Evolutionary conservation across 35 echinoderm and acorn worm genomes (phyloP), one percentile per base, ranked within the genome.

Genomic region (Ptychodera flava): DNA sequence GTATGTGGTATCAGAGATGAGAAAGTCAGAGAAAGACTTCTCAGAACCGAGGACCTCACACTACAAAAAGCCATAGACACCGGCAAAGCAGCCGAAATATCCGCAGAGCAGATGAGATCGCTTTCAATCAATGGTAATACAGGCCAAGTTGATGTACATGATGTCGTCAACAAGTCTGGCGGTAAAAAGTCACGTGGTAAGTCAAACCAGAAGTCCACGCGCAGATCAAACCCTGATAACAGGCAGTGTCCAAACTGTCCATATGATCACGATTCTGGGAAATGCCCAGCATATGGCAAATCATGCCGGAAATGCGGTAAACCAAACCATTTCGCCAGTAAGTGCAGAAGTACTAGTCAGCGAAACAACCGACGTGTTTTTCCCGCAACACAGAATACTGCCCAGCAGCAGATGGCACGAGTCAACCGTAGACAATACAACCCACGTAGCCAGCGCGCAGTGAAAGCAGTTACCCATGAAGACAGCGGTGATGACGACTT

Each of bases 271-370:
- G 78, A 78, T 35, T 78, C 89, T 14, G 35, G 83, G 28, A 77
- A 78, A 76, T 97, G 92, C 81, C 92, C 92, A 31, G 95, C 95
- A 16, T 77, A 85, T 31, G 85, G 85, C 0, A 85, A 93, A 88
- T 82, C 35, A 45, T 90, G 85, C 77, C 29, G 38, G 31, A 30
- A 34, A 29, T 92, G 92, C 37, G 35, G 90, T 1, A 92, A 92
- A 82, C 52, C 6, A 22, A 97, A 90, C 35, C 89, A 97, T 33
- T 97, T 97, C 80, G 89, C 90, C 29, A 32, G 83, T 28, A n/a
- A n/a, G n/a, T n/a, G n/a, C n/a, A n/a, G n/a, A n/a, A n/a, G n/a
- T n/a, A n/a, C n/a, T n/a, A n/a, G n/a, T n/a, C n/a, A n/a, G n/a
- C n/a, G n/a, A n/a, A n/a, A n/a, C n/a, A n/a, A n/a, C n/a, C n/a